phyloP scores from a whole-genome alignment of 1,140 invertebrate genomes.

The Drosophila funebris region DNA sequence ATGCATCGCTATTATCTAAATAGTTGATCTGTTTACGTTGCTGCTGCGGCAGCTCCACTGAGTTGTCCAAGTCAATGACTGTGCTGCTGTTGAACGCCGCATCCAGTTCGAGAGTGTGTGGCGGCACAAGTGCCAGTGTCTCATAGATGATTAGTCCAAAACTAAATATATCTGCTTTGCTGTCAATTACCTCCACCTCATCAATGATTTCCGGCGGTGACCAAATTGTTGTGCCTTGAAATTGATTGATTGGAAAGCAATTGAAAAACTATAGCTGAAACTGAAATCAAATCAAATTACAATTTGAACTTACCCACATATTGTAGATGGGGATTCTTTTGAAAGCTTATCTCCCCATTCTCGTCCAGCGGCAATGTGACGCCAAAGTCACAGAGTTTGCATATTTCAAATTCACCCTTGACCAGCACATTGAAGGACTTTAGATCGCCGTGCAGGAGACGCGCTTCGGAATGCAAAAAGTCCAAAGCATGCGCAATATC shows the following conservation, averaged over 20 bases:
- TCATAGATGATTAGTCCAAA: slow-evolving; percentile 92
- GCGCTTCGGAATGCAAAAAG: slow-evolving; percentile 90
- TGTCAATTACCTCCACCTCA: slow-evolving; percentile 86
- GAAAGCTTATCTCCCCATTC: slow-evolving; percentile 86
- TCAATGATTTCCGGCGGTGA: slow-evolving; percentile 90
- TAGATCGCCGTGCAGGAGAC: slow-evolving; percentile 92
- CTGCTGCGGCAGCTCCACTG: slow-evolving; percentile 9
- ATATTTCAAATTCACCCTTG: slow-evolving; percentile 89
- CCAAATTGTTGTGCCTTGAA: slow-evolving; percentile 89
- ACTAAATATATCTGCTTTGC: slow-evolving; percentile 92
- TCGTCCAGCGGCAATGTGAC: slow-evolving; percentile 89
- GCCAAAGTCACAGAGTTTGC: slow-evolving; percentile 94
- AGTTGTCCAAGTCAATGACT: slow-evolving; percentile 67
- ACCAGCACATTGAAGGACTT: slow-evolving; percentile 93
- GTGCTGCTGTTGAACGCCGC: slow-evolving; percentile 71
- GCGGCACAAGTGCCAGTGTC: slow-evolving; percentile 89
- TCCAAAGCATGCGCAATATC: slow-evolving; percentile 90
- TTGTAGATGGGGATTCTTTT: slow-evolving; percentile 82
- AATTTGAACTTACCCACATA: slow-evolving; percentile 85
- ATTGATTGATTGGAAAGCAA: neutral
- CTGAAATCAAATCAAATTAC: neutral
- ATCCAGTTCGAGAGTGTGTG: slow-evolving; percentile 85
- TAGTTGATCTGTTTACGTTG: slow-evolving; percentile 32
- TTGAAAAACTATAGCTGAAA: too few species aligned
- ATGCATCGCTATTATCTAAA: neutral